Base-by-base conservation (phyloP, 2,797 vertebrate genomes). In the Chelidonichthys spinosus region DNA sequence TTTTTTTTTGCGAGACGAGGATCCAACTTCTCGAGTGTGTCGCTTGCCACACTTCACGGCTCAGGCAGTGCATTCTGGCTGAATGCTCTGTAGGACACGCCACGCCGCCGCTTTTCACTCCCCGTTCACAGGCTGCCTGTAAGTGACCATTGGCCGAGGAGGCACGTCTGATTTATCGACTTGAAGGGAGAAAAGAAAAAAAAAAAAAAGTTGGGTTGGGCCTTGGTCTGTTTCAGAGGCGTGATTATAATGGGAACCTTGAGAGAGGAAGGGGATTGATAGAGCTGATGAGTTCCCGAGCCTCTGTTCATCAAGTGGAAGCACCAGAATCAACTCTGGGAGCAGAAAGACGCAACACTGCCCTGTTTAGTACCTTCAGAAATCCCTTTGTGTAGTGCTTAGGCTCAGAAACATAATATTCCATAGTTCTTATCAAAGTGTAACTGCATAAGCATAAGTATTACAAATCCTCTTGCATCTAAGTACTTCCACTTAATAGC, bases 1-100 rank as follows among this genome's bases (percentile, higher is more conserved):
- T 35, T 63, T 83, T 87, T 39, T 50, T 11, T 82, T 80, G 75
- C 18, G 13, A 91, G 83, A 84, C 78, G 60, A 78, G 87, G 87
- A 87, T 90, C 86, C 83, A 76, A 81, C 91, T 89, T 81, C 83
- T 91, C 56, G 42, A 85, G 84, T 87, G 76, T 89, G 86, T 89
- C 76, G 66, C 82, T 79, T 63, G 84, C 83, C 68, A 84, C 84
- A 84, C 92, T 89, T 91, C 87, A 82, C 64, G 39, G 93, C 87
- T 85, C 89, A 60, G 81, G 74, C 80, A 42, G 84, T 60, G 58
- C 81, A 83, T 83, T 85, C 4, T 80, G 74, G 35, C 78, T 89
- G 75, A 85, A 73, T 11, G 81, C 76, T 84, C 85, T 62, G 81
- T 44, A 53, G 72, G 72, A 83, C 80, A 81, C 65, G 58, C 65